A percentile compares a stretch with the other conserved stretches of the same genome.
These are phyloP conservation scores for Eueides isabella DNA, from an alignment of 1,140 invertebrate species.

Conservation along the genomic window DNA sequence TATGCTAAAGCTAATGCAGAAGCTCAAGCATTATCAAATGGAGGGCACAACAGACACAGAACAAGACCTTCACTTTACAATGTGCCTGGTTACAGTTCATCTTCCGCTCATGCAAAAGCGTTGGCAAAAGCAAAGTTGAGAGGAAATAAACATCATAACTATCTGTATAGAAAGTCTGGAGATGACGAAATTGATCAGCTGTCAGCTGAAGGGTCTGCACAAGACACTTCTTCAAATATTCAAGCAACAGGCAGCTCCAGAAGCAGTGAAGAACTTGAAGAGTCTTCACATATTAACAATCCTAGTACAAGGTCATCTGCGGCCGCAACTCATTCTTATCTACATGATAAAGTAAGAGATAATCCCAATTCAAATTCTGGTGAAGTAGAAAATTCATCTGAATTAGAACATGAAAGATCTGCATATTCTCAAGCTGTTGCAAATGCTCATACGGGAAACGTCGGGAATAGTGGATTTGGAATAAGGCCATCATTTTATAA, in stretches of 20 bases:
- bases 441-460: neutral
- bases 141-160: neutral
- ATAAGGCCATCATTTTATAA: neutral
- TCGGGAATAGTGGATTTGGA: neutral
- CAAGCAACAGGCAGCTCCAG: neutral
- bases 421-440: constrained; percentile 8
- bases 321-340: neutral
- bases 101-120: no score
- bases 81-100: neutral
- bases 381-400: neutral
- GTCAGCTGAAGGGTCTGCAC: neutral
- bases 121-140: neutral
- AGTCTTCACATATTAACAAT: neutral
- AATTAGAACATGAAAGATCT: neutral
- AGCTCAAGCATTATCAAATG: constrained; percentile 3
- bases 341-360: neutral
- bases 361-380: neutral
- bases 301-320: neutral
- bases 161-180: neutral
- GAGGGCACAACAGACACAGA: neutral
- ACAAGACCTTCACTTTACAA: neutral
- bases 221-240: neutral
- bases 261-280: neutral
- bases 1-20: constrained; percentile 11
- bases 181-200: neutral